Percentiles rank a stretch among this genome's conserved stretches.
Conservation (phyloP, 2,797 vertebrate species). For the Coccyzus lansbergi region DNA sequence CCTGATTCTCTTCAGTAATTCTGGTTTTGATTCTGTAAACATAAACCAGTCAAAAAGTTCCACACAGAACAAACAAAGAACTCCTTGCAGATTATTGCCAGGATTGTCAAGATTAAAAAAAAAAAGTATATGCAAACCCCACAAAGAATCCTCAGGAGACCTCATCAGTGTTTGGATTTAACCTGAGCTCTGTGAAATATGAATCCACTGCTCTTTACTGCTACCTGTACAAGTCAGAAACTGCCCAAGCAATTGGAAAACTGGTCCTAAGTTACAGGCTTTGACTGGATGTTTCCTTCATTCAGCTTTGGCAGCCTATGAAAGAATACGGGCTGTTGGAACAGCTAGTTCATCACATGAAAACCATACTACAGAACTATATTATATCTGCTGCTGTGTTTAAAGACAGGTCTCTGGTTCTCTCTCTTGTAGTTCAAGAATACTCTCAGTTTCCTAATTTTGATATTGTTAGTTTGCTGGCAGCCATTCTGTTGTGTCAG, state of each 20-base stretch:
- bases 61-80: neutral
- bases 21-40: constrained; percentile 20
- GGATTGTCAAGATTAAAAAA: neutral
- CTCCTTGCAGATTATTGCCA: constrained; percentile 11
- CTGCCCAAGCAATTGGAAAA: constrained; percentile 40
- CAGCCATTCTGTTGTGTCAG: neutral
- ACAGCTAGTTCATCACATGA: constrained; percentile 23
- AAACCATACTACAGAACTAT: constrained; percentile 9
- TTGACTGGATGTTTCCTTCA: constrained; percentile 51
- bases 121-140: neutral
- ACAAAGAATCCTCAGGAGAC: constrained; percentile 23
- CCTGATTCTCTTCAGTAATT: neutral
- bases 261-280: constrained; percentile 18
- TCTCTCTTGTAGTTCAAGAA: neutral
- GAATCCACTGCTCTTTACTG: constrained; percentile 30
- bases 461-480: constrained; percentile 35
- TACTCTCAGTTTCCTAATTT: constrained; percentile 31
- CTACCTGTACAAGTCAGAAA: constrained; percentile 51
- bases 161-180: constrained; percentile 21
- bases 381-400: constrained; percentile 39
- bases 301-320: constrained; percentile 45
- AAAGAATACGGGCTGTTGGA: constrained; percentile 21
- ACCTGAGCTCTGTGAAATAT: constrained; percentile 45
- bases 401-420: neutral
- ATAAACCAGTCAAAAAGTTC: constrained; percentile 8